A percentile compares a stretch with the other conserved stretches of the same genome.
Conservation (phyloP, 2,888 invertebrate species). For the Stenodera caucasica region DNA sequence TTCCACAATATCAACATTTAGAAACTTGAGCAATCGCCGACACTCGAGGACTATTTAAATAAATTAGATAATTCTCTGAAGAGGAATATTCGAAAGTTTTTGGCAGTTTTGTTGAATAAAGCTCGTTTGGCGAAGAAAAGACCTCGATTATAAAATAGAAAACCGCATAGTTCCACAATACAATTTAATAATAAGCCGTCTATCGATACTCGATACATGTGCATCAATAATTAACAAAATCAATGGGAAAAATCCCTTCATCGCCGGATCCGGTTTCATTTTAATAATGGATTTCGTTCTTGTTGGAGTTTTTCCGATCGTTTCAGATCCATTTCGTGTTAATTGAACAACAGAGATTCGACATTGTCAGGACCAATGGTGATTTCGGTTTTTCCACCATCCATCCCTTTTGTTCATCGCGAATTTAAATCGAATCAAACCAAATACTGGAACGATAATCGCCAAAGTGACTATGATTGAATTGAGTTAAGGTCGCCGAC, state of each 20-base stretch:
- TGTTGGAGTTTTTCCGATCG: background rate
- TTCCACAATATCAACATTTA: background rate
- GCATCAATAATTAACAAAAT: no score
- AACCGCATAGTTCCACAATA: no score
- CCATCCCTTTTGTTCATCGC: background rate
- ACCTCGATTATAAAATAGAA: no score
- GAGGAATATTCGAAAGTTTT: background rate
- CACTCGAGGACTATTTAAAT: background rate
- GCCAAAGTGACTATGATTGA: constrained; percentile 15
- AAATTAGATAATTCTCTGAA: background rate
- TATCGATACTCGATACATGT: constrained; percentile 15
- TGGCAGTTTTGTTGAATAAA: background rate
- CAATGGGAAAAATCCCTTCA: no score
- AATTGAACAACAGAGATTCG: background rate
- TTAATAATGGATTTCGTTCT: background rate
- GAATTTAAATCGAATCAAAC: background rate
- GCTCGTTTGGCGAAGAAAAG: no score
- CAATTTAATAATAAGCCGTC: constrained; percentile 32
- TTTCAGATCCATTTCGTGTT: background rate
- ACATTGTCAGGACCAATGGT: no score
- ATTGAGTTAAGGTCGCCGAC: constrained; percentile 17
- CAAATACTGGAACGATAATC: background rate
- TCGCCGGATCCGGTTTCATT: background rate
- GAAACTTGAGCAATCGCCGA: background rate
- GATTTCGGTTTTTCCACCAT: background rate